phyloP scores from a whole-genome alignment of 2,113 vertebrate genomes.

The Cyanoderma ruficeps region DNA sequence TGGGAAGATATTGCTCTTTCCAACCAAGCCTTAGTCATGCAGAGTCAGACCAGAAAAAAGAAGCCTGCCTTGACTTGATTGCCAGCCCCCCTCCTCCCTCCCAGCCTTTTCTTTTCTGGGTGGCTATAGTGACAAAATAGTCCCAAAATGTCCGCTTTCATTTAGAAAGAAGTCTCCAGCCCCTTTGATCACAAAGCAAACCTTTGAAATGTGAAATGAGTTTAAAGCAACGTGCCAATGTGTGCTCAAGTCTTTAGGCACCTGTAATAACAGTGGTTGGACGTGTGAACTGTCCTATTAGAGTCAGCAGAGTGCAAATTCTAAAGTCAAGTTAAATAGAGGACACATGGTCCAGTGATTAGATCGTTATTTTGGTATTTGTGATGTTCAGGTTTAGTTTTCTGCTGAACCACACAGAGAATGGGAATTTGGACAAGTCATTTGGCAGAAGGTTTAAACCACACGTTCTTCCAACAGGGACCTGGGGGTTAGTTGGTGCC shows the following conservation, averaged over 20 bases:
- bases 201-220: slow-evolving; percentile 63
- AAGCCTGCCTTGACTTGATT: not conserved
- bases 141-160: slow-evolving; percentile 1
- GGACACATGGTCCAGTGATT: slow-evolving; percentile 39
- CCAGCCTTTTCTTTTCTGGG: not conserved
- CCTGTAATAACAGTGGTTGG: slow-evolving; percentile 51
- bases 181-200: slow-evolving; percentile 59
- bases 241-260: slow-evolving; percentile 61
- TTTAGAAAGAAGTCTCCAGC: slow-evolving; percentile 6
- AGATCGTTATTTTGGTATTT: slow-evolving; percentile 41
- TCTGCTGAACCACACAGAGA: slow-evolving; percentile 6
- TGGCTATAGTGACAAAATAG: not conserved
- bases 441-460: slow-evolving; percentile 18
- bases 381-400: slow-evolving; percentile 14
- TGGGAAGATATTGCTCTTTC: not conserved
- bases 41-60: not conserved
- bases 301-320: slow-evolving; percentile 2
- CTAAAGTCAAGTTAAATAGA: slow-evolving; percentile 55
- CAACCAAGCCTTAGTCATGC: not conserved
- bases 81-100: not conserved
- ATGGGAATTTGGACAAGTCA: not conserved
- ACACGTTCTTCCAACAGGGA: not conserved
- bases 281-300: slow-evolving; percentile 17
- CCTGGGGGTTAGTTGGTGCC: not conserved
- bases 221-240: not conserved